These are phyloP conservation scores for Thalassaphorura encarpata DNA, from an alignment of 1,140 invertebrate genomes.

Conservation along the genomic window DNA sequence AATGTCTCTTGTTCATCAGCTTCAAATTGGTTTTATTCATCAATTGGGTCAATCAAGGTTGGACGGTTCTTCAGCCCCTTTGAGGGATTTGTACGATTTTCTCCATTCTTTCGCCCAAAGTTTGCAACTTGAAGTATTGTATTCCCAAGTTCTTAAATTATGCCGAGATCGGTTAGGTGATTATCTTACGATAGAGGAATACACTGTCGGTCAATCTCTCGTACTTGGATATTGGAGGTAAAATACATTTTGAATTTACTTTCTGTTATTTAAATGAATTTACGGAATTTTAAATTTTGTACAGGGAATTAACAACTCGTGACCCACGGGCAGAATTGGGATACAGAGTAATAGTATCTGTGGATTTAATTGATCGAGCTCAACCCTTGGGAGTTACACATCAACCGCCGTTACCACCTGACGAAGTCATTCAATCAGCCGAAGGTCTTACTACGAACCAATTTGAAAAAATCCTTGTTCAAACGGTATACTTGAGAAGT, in stretches of 20 bases:
- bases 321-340: constrained; percentile 72
- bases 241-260: background rate
- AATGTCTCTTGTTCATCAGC: constrained; percentile 81
- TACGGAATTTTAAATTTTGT: constrained; percentile 1
- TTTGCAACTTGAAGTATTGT: constrained; percentile 86
- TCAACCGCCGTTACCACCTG: constrained; percentile 67
- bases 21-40: constrained; percentile 87
- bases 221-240: constrained; percentile 89
- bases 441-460: constrained; percentile 27
- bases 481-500: constrained; percentile 89
- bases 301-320: constrained; percentile 28
- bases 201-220: constrained; percentile 74
- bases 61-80: constrained; percentile 64
- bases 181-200: constrained; percentile 86
- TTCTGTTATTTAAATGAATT: constrained; percentile 1
- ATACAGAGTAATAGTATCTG: constrained; percentile 77
- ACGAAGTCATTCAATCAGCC: constrained; percentile 38
- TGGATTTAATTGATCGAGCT: constrained; percentile 69
- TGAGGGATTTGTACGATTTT: constrained; percentile 74
- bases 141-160: constrained; percentile 82
- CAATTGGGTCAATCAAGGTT: constrained; percentile 79
- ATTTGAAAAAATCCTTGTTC: constrained; percentile 61
- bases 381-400: constrained; percentile 76
- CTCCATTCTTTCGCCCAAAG: constrained; percentile 92
- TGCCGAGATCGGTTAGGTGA: constrained; percentile 79